phyloP scores from a whole-genome alignment of 2,888 invertebrate species.

The Platerodrilus igneus region DNA sequence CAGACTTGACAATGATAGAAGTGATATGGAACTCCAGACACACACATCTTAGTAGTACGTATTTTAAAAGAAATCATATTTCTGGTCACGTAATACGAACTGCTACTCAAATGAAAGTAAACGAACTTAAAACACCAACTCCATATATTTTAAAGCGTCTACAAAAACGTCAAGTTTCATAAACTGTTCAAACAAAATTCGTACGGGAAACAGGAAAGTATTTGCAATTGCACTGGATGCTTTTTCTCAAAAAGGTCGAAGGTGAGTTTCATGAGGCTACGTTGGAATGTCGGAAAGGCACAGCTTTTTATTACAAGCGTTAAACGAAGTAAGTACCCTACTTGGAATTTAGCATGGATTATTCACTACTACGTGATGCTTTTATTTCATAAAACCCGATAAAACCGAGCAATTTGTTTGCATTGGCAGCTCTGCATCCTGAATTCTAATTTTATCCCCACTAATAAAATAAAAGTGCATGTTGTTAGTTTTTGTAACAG shows the following conservation, averaged over 20 bases:
- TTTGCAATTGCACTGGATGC: conserved; percentile 15
- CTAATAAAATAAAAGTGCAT: conserved; percentile 1
- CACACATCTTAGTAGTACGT: no score
- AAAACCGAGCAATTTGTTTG: conserved; percentile 10
- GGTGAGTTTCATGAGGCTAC: conserved; percentile 32
- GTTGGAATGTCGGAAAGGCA: no score
- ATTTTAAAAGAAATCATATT: no score
- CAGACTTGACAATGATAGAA: no score
- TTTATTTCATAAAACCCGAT: conserved; percentile 16
- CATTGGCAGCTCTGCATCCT: conserved; percentile 7
- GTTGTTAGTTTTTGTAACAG: no score
- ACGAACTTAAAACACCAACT: no score
- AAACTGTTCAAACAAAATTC: conserved; percentile 33
- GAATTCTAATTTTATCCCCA: conserved; percentile 16
- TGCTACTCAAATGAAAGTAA: no score
- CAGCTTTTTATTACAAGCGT: conserved; percentile 36
- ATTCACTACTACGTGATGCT: conserved; percentile 22
- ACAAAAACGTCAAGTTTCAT: conserved; percentile 19
- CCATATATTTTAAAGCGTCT: no score
- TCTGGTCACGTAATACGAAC: no score
- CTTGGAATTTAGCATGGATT: conserved; percentile 22
- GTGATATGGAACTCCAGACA: no score
- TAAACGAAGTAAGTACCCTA: conserved; percentile 30
- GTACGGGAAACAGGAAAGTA: conserved; percentile 21
- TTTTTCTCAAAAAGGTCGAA: conserved; percentile 29